A percentile compares a stretch with the other conserved stretches of the same genome.
Conservation (phyloP, 2,888 invertebrate genomes). For the Protophormia terraenovae region DNA sequence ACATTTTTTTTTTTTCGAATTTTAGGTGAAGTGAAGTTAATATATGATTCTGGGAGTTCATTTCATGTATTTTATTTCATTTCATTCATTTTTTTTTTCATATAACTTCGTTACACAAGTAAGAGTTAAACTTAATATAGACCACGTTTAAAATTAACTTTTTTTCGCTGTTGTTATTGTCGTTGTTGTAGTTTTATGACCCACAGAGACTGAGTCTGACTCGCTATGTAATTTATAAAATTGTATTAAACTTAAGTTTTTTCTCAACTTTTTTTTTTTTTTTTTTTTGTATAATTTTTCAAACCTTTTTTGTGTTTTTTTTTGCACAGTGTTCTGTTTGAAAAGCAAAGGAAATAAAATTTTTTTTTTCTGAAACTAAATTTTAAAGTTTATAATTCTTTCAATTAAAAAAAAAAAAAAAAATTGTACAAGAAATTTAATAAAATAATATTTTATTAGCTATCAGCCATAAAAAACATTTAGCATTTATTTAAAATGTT, state of each 20-base stretch:
- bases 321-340: slow-evolving; percentile 1
- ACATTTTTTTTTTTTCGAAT: slow-evolving; percentile 1
- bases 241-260: slow-evolving; percentile 58
- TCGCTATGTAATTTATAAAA: slow-evolving; percentile 61
- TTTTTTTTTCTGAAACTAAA: not conserved
- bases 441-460: no score
- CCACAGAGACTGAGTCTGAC: slow-evolving; percentile 54
- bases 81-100: slow-evolving; percentile 3
- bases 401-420: no score
- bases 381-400: not conserved
- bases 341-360: not conserved
- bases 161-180: slow-evolving; percentile 8
- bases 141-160: slow-evolving; percentile 54
- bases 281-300: not conserved
- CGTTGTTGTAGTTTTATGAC: slow-evolving; percentile 40
- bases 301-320: not conserved
- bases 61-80: slow-evolving; percentile 42
- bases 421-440: no score
- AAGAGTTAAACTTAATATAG: slow-evolving; percentile 59
- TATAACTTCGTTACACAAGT: not conserved
- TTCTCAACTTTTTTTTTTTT: not conserved
- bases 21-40: slow-evolving; percentile 62
- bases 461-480: no score
- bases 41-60: slow-evolving; percentile 61
- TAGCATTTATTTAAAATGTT: no score